Evolutionary conservation across 1,140 invertebrate genomes (phyloP).

Genomic region (Hetaerina americana): DNA sequence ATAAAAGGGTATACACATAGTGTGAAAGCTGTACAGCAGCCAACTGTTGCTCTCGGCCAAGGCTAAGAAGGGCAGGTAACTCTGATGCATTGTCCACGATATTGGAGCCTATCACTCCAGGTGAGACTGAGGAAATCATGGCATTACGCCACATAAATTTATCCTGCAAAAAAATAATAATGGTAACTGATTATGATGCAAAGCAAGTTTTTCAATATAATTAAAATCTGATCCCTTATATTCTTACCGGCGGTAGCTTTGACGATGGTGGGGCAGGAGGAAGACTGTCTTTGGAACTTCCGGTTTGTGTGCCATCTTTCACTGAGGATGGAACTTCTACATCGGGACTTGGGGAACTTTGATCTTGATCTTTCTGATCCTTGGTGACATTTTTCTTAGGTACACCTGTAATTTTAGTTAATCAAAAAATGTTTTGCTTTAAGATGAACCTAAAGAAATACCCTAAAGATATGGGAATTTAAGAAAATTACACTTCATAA

Average conservation of each 20-base stretch:
- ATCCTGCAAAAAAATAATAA: conserved; percentile 10
- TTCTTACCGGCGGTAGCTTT: not conserved
- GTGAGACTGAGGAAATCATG: conserved; percentile 16
- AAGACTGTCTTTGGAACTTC: not conserved
- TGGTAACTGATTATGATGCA: not conserved
- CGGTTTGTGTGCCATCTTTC: not conserved
- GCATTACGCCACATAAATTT: conserved; percentile 18
- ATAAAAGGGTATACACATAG: conserved; percentile 66
- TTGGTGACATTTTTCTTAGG: not conserved
- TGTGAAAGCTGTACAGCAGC: conserved; percentile 62
- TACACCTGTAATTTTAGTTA: not conserved
- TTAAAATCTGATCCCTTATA: not conserved
- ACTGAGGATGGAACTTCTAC: not conserved
- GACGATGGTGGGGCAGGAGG: not conserved
- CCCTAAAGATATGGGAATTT: too few species aligned
- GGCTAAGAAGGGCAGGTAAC: conserved; percentile 28
- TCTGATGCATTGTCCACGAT: conserved; percentile 1
- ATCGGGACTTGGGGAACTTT: not conserved
- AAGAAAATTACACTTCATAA: not conserved
- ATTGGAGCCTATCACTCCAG: conserved; percentile 13
- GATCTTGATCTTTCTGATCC: not conserved
- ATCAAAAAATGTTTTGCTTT: too few species aligned
- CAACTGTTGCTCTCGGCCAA: conserved; percentile 48
- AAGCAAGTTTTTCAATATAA: not conserved
- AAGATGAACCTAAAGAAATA: too few species aligned